Evolutionary conservation across 2,113 vertebrate species (phyloP).

Genomic region (Lophotis ruficrista): DNA sequence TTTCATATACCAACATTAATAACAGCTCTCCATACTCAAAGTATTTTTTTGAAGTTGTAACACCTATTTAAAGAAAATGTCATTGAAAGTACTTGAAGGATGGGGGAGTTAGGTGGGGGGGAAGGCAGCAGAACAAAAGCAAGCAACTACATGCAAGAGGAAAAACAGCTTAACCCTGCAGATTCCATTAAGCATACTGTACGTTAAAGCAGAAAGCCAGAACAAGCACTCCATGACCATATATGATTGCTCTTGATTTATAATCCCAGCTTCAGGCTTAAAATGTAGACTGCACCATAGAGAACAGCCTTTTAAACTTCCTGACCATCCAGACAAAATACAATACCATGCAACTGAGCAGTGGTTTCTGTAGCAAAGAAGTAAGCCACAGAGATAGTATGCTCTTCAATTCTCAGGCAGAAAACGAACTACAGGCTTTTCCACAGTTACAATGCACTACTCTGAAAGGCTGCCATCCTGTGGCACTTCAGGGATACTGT

Average conservation of each 20-base stretch:
- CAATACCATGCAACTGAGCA: background rate
- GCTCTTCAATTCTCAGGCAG: background rate
- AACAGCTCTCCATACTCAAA: background rate
- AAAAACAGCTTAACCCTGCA: background rate
- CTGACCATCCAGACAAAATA: background rate
- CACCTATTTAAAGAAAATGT: background rate
- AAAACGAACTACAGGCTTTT: background rate
- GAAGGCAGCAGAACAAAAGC: background rate
- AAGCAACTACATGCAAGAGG: background rate
- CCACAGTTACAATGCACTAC: no score
- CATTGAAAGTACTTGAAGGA: background rate
- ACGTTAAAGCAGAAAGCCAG: background rate
- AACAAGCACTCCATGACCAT: background rate
- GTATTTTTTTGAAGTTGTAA: background rate
- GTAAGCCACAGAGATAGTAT: background rate
- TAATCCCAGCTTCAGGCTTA: background rate
- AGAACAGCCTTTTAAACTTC: background rate
- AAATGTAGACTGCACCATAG: background rate
- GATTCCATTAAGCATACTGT: background rate
- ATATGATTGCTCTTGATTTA: background rate
- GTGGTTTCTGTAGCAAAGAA: background rate
- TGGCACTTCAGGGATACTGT: background rate
- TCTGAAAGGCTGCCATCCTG: constrained; percentile 48
- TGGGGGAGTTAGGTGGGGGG: background rate
- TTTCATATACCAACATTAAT: background rate